These are phyloP conservation scores for Chanos chanos DNA, from an alignment of 2,797 vertebrate genomes.

Conservation along the genomic window DNA sequence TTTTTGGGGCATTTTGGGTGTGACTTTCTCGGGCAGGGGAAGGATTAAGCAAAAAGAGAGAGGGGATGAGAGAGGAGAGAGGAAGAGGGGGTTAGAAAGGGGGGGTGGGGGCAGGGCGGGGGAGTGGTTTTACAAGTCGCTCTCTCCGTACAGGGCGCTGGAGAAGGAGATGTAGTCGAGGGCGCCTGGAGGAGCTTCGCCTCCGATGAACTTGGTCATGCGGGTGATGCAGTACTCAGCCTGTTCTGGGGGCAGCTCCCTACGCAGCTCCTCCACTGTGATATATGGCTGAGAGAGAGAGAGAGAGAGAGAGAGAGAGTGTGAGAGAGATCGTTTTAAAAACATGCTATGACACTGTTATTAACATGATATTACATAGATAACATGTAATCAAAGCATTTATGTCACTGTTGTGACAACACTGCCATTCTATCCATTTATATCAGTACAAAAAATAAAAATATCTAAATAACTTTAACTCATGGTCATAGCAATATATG, in stretches of 20 bases:
- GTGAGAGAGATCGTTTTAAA: background rate
- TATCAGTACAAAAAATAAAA: too few species aligned
- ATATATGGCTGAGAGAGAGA: slow-evolving; percentile 72
- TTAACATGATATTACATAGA: too few species aligned
- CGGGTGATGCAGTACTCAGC: slow-evolving; percentile 89
- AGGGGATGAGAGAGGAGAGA: background rate
- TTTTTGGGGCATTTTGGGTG: background rate
- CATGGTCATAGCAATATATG: background rate
- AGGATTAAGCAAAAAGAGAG: background rate
- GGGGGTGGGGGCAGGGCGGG: slow-evolving; percentile 8
- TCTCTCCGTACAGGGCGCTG: slow-evolving; percentile 88
- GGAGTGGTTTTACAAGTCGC: slow-evolving; percentile 78
- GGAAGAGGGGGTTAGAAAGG: slow-evolving; percentile 2
- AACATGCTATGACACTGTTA: too few species aligned
- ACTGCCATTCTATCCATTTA: too few species aligned
- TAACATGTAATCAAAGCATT: too few species aligned
- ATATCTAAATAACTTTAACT: background rate
- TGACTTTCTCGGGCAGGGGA: background rate
- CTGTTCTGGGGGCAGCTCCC: slow-evolving; percentile 84
- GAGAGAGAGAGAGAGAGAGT: background rate
- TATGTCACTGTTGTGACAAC: too few species aligned
- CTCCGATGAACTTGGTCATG: slow-evolving; percentile 79
- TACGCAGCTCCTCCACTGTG: slow-evolving; percentile 82
- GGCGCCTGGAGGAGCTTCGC: slow-evolving; percentile 67
- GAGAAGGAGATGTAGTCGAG: slow-evolving; percentile 93